Base-by-base conservation (phyloP, 2,113 vertebrate genomes). In the Gasterosteus nipponicus region DNA sequence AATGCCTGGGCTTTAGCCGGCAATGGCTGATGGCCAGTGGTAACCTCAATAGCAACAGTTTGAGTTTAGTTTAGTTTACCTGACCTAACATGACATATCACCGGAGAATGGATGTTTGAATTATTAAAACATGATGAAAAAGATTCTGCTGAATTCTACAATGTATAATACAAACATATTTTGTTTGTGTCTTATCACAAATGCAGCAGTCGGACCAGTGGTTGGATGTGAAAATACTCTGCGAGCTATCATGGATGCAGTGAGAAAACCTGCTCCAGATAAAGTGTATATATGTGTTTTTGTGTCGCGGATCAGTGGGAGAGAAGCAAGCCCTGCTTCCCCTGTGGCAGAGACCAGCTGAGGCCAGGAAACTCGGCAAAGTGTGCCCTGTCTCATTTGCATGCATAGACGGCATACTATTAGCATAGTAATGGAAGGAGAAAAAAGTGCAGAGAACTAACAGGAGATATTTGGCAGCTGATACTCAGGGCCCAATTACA, bases 401-500 rank as follows among this genome's bases (percentile, higher is more conserved):
- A 91, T 90, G 84, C 84, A 81, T 64, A 72, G 87, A 88, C 86
- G 89, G 67, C 76, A 78, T 66, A 78, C 78, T 59, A 89, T 87
- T 88, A 90, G 87, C 89, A 91, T 86, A 90, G 87, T 81, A 85
- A 91, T 85, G 77, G 81, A 7, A 12, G 7, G 19, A 6, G 65
- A 74, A 74, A 41, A 76, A 8, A 63, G 41, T 16, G 19, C 35
- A 35, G 72, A 77, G 78, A 89, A 86, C 88, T 87, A 88, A 91
- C 84, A 51, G 87, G 80, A 86, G 88, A 86, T 84, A 82, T 89
- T 87, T 89, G 90, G 84, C 90, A 89, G 87, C 80, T 89, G 84
- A 90, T 90, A 88, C 89, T 88, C 84, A 81, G 87, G 82, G 86
- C 87, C 90, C 90, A 91, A 90, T 91, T 90, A 91, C 87, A 89